These are phyloP conservation scores for Petrocephalus schoutedeni DNA, from an alignment of 2,797 vertebrate genomes.

Conservation along the genomic window DNA sequence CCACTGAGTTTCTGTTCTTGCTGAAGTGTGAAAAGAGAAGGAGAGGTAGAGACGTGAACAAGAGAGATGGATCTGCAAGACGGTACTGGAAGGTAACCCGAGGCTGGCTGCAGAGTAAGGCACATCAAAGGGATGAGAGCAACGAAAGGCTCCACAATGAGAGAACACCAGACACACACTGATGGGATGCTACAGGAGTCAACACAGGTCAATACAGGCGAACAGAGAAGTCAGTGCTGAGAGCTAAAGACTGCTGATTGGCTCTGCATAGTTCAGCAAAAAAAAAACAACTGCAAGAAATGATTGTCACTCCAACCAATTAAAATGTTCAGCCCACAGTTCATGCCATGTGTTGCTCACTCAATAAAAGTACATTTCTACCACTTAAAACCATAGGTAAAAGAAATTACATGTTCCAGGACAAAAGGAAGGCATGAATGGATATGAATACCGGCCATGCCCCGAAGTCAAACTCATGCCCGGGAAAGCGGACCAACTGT, in stretches of 20 bases:
- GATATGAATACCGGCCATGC: background rate
- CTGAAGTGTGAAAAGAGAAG: constrained; percentile 43
- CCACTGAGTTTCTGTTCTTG: constrained; percentile 89
- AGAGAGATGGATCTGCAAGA: background rate
- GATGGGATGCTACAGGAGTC: background rate
- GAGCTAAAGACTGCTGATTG: constrained; percentile 18
- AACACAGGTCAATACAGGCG: background rate
- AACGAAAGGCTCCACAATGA: constrained; percentile 32
- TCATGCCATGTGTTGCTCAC: background rate
- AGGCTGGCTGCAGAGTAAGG: constrained; percentile 34
- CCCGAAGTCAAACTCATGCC: constrained; percentile 22
- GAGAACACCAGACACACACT: background rate
- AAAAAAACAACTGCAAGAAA: background rate
- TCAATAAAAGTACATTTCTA: background rate
- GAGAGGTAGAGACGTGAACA: background rate
- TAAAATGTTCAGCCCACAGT: background rate
- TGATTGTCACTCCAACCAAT: background rate
- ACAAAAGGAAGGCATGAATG: constrained; percentile 13
- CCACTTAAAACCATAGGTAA: background rate
- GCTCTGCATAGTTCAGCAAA: background rate
- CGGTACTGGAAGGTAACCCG: background rate
- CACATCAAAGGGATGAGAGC: constrained; percentile 21
- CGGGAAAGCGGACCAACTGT: constrained; percentile 36
- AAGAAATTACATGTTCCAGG: background rate
- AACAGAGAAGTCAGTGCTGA: constrained; percentile 25